Evolutionary conservation across 2,888 invertebrate genomes (phyloP).

Genomic region (Drosophila sordidula): DNA sequence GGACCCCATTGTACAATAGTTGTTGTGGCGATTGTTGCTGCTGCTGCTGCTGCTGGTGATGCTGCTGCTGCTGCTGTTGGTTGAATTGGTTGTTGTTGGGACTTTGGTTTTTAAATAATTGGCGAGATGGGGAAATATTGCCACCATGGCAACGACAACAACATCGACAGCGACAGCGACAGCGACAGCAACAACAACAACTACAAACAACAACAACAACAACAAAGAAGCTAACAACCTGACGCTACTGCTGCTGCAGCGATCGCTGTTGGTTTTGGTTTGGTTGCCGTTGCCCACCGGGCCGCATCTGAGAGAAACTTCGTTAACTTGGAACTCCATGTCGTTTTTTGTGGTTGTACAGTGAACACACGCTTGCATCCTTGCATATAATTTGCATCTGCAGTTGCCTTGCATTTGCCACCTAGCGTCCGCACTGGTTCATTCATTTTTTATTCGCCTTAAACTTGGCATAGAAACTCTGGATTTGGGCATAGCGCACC

Average conservation of each 20-base stretch:
- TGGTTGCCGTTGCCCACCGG: slow-evolving; percentile 40
- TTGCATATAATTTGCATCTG: slow-evolving; percentile 68
- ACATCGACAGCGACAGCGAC: slow-evolving; percentile 13
- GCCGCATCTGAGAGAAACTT: slow-evolving; percentile 64
- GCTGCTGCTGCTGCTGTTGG: slow-evolving; percentile 24
- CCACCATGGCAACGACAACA: slow-evolving; percentile 13
- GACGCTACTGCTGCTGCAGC: slow-evolving; percentile 34
- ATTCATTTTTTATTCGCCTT: slow-evolving; percentile 87
- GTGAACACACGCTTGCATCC: slow-evolving; percentile 74
- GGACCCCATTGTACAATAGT: slow-evolving; percentile 36
- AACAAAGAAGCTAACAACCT: slow-evolving; percentile 24
- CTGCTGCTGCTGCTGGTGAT: slow-evolving; percentile 22
- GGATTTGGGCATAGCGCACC: slow-evolving; percentile 92
- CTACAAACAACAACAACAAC: slow-evolving; percentile 21
- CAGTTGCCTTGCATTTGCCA: slow-evolving; percentile 72
- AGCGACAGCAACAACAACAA: slow-evolving; percentile 23
- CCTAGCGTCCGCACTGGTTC: slow-evolving; percentile 62
- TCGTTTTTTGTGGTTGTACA: slow-evolving; percentile 67
- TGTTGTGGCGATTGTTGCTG: slow-evolving; percentile 32
- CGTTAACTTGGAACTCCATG: slow-evolving; percentile 76
- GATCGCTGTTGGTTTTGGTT: slow-evolving; percentile 44
- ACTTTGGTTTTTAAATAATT: not conserved
- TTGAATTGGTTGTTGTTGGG: not conserved
- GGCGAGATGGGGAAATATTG: not conserved
- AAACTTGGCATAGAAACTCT: slow-evolving; percentile 94